These are phyloP conservation scores for Oxycera nigricornis DNA, from an alignment of 2,888 invertebrate species.

Conservation along the genomic window DNA sequence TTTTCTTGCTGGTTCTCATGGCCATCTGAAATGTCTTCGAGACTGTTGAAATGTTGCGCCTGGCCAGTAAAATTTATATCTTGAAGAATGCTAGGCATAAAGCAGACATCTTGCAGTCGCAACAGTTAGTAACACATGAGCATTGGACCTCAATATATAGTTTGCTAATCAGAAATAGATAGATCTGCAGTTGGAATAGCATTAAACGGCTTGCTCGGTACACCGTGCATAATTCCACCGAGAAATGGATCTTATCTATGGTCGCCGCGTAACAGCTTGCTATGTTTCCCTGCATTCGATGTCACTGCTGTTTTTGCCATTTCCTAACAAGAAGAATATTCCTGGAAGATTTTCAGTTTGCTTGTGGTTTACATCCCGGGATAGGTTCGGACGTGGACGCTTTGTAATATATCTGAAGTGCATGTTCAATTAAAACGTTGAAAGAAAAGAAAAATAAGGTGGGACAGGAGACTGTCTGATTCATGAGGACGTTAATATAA, in stretches of 20 bases:
- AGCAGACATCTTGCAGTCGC: not conserved
- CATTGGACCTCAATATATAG: not conserved
- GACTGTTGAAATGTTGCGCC: conserved; percentile 8
- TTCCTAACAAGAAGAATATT: not conserved
- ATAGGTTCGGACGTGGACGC: not conserved
- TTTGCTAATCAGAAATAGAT: not conserved
- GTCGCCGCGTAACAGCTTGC: not conserved
- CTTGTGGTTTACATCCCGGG: not conserved
- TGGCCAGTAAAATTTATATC: not conserved
- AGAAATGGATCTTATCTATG: not conserved
- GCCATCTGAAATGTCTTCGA: not conserved
- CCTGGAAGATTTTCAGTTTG: not conserved
- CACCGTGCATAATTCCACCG: not conserved
- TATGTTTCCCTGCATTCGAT: conserved; percentile 18
- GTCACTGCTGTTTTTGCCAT: not conserved
- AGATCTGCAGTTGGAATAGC: not conserved
- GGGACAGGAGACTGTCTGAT: too few species aligned
- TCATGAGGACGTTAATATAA: too few species aligned
- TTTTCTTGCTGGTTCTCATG: not conserved
- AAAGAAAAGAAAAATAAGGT: not conserved
- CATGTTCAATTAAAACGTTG: not conserved
- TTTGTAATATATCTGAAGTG: not conserved
- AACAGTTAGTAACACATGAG: not conserved
- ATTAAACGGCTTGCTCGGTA: not conserved
- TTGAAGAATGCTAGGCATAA: not conserved